Conservation (phyloP, 2,888 invertebrate species). For the Dicyrtoma fusca region DNA sequence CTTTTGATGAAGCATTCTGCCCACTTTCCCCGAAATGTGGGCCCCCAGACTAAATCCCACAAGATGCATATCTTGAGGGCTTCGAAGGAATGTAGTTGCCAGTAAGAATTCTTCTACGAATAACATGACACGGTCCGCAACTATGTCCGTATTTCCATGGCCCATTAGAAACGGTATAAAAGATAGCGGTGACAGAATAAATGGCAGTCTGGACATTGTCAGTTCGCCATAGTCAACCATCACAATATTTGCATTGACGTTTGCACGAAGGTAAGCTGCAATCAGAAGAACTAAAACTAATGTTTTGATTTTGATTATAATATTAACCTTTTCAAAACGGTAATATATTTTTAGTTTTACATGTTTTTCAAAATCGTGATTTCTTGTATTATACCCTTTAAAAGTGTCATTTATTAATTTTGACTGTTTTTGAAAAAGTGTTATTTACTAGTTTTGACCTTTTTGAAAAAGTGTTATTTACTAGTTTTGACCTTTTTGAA, state of each 20-base stretch:
- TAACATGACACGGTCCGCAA: conserved; percentile 4
- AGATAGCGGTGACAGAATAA: conserved; percentile 23
- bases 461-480: too few species aligned
- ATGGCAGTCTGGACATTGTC: conserved; percentile 25
- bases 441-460: too few species aligned
- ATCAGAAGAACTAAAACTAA: too few species aligned
- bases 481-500: too few species aligned
- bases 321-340: too few species aligned
- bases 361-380: too few species aligned
- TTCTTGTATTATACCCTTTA: too few species aligned
- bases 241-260: conserved; percentile 27
- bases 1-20: background rate
- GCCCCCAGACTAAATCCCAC: conserved; percentile 32
- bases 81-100: background rate
- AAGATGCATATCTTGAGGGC: conserved; percentile 29
- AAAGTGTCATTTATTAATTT: too few species aligned
- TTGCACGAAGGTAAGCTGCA: background rate
- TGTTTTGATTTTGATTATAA: too few species aligned
- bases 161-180: background rate
- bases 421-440: too few species aligned
- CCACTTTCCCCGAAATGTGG: conserved; percentile 20
- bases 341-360: too few species aligned
- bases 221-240: conserved; percentile 39
- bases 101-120: conserved; percentile 35
- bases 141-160: background rate